Evolutionary conservation across 2,113 vertebrate species (phyloP).

Genomic region (Calidris pygmaea): DNA sequence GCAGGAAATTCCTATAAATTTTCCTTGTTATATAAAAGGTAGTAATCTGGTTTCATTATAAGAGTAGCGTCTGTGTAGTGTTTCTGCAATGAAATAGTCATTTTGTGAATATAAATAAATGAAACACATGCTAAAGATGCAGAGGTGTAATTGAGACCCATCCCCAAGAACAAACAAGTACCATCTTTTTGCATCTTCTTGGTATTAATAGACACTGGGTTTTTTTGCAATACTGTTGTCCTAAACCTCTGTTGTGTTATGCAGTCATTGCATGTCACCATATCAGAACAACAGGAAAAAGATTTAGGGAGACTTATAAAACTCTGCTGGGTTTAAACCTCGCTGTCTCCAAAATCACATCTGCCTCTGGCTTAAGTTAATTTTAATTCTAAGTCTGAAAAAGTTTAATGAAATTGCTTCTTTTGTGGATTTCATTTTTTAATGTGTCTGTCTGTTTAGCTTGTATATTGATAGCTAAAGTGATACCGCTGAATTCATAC

Average conservation of each 20-base stretch:
- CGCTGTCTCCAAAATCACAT: neutral
- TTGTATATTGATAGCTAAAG: neutral
- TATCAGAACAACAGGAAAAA: neutral
- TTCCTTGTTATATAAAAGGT: neutral
- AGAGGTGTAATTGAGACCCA: neutral
- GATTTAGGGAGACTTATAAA: neutral
- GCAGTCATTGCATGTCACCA: neutral
- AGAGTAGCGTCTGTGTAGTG: neutral
- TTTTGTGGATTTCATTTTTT: neutral
- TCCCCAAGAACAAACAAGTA: neutral
- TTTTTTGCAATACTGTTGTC: neutral
- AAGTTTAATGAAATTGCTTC: neutral
- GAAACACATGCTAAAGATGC: neutral
- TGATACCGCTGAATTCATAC: neutral
- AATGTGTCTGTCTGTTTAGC: neutral
- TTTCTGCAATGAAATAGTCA: neutral
- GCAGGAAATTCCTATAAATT: neutral
- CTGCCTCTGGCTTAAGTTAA: neutral
- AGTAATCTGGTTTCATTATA: neutral
- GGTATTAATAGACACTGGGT: fast-evolving
- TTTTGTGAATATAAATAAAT: neutral
- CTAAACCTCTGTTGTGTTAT: neutral
- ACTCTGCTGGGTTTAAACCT: neutral
- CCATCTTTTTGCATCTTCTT: neutral
- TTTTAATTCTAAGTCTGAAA: neutral